Percentiles rank a stretch among this genome's conserved stretches.
Conservation (phyloP, 2,797 vertebrate genomes). For the Crenichthys baileyi region DNA sequence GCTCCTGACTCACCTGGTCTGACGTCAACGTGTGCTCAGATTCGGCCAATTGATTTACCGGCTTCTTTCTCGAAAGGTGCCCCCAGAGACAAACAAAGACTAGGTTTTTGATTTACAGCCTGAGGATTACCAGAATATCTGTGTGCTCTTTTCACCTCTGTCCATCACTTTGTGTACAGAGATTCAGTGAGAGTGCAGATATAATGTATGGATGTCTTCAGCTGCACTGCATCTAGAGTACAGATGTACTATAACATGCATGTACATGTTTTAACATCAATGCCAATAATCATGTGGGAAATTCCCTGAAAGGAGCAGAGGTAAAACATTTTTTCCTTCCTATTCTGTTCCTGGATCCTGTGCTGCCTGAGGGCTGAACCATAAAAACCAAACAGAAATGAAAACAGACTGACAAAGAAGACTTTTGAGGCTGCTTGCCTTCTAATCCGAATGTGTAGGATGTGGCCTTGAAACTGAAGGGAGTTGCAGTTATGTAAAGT, state of each 20-base stretch:
- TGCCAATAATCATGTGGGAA: slow-evolving; percentile 56
- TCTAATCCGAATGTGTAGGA: slow-evolving; percentile 57
- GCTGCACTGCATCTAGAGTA: slow-evolving; percentile 9
- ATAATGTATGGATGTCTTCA: slow-evolving; percentile 16
- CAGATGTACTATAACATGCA: slow-evolving; percentile 38
- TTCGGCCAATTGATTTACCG: slow-evolving; percentile 31
- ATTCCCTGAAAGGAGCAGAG: slow-evolving; percentile 66
- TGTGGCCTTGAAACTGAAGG: slow-evolving; percentile 70
- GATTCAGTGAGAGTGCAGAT: slow-evolving; percentile 5
- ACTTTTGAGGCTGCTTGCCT: slow-evolving; percentile 70
- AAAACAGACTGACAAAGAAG: slow-evolving; percentile 66
- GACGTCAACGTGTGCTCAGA: slow-evolving; percentile 52
- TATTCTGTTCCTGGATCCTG: slow-evolving; percentile 61
- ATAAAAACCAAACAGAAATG: slow-evolving; percentile 73
- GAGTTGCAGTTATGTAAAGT: slow-evolving; percentile 38
- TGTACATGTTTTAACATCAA: slow-evolving; percentile 38
- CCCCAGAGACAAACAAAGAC: slow-evolving; percentile 25
- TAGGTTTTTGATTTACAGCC: slow-evolving; percentile 33
- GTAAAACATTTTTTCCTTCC: slow-evolving; percentile 58
- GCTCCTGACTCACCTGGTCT: slow-evolving; percentile 54
- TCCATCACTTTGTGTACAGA: slow-evolving; percentile 41
- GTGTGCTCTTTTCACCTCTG: slow-evolving; percentile 18
- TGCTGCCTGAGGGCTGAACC: slow-evolving; percentile 54
- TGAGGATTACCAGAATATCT: slow-evolving; percentile 43
- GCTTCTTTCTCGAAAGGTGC: slow-evolving; percentile 31